Percentiles rank a stretch among this genome's conserved stretches.
Evolutionary conservation across 1,140 invertebrate genomes (phyloP).

Genomic region (Drosophila carrolli): DNA sequence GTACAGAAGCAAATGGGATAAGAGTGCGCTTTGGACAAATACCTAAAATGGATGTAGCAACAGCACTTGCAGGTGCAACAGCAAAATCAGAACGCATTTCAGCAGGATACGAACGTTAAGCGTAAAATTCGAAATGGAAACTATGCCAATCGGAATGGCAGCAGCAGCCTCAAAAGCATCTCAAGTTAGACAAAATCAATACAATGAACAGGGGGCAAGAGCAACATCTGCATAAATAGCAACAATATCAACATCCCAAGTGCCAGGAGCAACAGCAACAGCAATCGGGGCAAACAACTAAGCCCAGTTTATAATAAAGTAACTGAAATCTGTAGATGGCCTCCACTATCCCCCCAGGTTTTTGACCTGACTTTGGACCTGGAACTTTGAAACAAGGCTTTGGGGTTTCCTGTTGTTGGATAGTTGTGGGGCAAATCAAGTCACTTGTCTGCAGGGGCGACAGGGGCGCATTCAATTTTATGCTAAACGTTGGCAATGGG

Average conservation of each 20-base stretch:
- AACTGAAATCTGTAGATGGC: conserved; percentile 69
- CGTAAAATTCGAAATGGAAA: not conserved
- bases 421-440: conserved; percentile 55
- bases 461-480: conserved; percentile 50
- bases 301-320: conserved; percentile 77
- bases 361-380: conserved; percentile 31
- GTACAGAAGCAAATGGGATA: conserved; percentile 26
- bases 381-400: conserved; percentile 53
- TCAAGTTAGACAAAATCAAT: conserved; percentile 9
- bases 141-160: conserved; percentile 11
- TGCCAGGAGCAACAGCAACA: conserved; percentile 1
- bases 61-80: not conserved
- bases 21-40: conserved; percentile 21
- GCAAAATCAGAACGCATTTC: not conserved
- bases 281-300: conserved; percentile 60
- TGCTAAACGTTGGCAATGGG: conserved; percentile 49
- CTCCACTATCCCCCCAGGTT: conserved; percentile 10
- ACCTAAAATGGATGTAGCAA: conserved; percentile 14
- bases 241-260: conserved; percentile 10
- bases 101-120: too few species aligned
- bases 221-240: conserved; percentile 25
- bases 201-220: not conserved
- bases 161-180: not conserved
- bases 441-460: conserved; percentile 39
- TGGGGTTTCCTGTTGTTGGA: conserved; percentile 38